A percentile compares a stretch with the other conserved stretches of the same genome.
Conservation (phyloP, 1,140 invertebrate species). For the Manduca sexta region DNA sequence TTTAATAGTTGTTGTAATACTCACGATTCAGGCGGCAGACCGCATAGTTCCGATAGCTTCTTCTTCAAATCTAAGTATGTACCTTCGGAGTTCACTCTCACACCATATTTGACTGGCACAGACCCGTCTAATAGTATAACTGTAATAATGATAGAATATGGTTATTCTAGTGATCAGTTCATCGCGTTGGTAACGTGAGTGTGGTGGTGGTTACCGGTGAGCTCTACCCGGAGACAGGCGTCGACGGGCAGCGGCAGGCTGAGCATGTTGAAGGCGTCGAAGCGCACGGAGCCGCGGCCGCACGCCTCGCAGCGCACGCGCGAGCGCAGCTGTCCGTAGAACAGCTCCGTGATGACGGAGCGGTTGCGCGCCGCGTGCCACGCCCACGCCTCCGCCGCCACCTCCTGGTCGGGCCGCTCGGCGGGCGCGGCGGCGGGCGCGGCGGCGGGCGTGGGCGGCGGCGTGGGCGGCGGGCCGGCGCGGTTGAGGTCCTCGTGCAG, state of each 20-base stretch:
- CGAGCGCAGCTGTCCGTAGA: conserved; percentile 93
- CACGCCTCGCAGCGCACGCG: conserved; percentile 87
- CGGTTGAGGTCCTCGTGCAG: conserved; percentile 93
- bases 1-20: conserved; percentile 6
- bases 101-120: conserved; percentile 86
- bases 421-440: conserved; percentile 71
- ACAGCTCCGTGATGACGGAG: conserved; percentile 91
- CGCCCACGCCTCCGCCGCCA: conserved; percentile 88
- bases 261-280: conserved; percentile 92
- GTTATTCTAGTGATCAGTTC: not conserved
- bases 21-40: conserved; percentile 74
- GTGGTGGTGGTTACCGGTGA: conserved; percentile 8
- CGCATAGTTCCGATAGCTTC: conserved; percentile 78
- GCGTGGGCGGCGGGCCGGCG: conserved; percentile 74
- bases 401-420: conserved; percentile 82
- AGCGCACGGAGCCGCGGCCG: conserved; percentile 85
- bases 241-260: conserved; percentile 90
- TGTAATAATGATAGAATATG: conserved; percentile 45
- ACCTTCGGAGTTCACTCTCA: conserved; percentile 86
- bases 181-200: not conserved
- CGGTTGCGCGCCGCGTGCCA: conserved; percentile 85
- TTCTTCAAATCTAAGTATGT: conserved; percentile 83
- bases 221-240: conserved; percentile 67
- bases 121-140: conserved; percentile 86
- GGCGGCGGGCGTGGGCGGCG: conserved; percentile 76